phyloP scores from a whole-genome alignment of 2,888 invertebrate genomes.

The Tanytarsus gracilentus region DNA sequence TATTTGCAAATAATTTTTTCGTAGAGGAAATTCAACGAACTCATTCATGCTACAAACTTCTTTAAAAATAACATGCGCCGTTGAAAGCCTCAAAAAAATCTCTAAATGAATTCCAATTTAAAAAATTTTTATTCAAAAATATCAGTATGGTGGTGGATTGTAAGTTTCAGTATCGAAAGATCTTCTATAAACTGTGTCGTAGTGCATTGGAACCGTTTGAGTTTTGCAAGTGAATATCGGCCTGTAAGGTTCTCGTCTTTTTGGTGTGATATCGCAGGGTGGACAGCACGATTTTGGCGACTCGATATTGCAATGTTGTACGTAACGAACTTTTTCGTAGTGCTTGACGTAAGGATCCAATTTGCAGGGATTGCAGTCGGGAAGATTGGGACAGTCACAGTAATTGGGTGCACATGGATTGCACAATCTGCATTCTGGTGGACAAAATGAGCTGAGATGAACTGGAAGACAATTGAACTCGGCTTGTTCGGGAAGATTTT shows the following conservation, averaged over 20 bases:
- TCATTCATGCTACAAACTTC: too few species aligned
- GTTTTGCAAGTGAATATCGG: neutral
- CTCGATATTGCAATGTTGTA: neutral
- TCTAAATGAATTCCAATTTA: neutral
- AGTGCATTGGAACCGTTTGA: neutral
- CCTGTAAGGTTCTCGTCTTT: neutral
- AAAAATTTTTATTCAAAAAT: too few species aligned
- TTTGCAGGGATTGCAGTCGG: neutral
- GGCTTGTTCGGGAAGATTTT: neutral
- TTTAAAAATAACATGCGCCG: too few species aligned
- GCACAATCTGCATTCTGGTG: neutral
- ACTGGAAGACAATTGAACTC: neutral
- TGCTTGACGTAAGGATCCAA: neutral
- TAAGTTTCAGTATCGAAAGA: neutral
- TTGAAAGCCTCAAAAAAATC: too few species aligned
- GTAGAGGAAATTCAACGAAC: too few species aligned
- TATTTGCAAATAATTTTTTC: too few species aligned
- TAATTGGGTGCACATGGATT: neutral
- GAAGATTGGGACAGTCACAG: neutral
- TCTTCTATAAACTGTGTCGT: neutral
- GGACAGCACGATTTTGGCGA: neutral
- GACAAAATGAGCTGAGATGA: neutral
- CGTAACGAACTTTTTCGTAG: neutral
- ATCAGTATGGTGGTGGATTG: neutral
- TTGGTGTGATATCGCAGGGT: neutral